Base-by-base conservation (phyloP, 2,797 vertebrate species). In the Takifugu rubripes region DNA sequence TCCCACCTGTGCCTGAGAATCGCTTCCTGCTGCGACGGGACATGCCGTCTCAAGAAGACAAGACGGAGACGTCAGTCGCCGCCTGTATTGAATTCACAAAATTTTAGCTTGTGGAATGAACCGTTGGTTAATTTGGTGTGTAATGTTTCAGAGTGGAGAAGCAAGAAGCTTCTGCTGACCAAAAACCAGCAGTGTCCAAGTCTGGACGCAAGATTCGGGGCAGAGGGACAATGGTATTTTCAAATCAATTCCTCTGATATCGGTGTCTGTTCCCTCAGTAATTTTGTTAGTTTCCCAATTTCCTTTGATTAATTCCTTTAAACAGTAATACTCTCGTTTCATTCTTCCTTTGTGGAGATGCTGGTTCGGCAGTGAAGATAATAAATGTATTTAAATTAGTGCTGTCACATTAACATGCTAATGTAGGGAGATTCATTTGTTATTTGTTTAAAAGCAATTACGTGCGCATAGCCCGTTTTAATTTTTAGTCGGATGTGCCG, bases 171-270 rank as follows among this genome's bases (percentile, higher is more conserved):
- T 64, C 85, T 66, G 71, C 57, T 78, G 94, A 96, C 47, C 89
- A 91, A 70, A 98, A 99, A 84, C 94, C 95, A 75, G 91, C 93
- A 3, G 92, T 99, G 43, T 97, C 97, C 16, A 99, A 99, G 87
- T 99, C 97, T 27, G 97, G 97, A 76, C 91, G 97, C 61, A 99
- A 95, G 85, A 97, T 99, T 69, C 95, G 92, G 91, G 97, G 97
- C 84, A 92, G 97, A 72, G 97, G 97, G 82, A 99, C 95, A 58
- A 96, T 99, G 89, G 97, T 99, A 93, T 29, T 91, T 78, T 56
- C 40, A 24, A 10, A 31, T 60, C 36, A 44, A 21, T 16, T 27
- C 1, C 54, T 43, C 25, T 40, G 10, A 55, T 8, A 52, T 48
- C 47, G 2, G 2, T 33, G 33, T 33, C 14, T 26, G 24, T 48